Percentiles rank a stretch among this genome's conserved stretches.
Conservation (phyloP, 2,113 vertebrate genomes). For the Eublepharis macularius region DNA sequence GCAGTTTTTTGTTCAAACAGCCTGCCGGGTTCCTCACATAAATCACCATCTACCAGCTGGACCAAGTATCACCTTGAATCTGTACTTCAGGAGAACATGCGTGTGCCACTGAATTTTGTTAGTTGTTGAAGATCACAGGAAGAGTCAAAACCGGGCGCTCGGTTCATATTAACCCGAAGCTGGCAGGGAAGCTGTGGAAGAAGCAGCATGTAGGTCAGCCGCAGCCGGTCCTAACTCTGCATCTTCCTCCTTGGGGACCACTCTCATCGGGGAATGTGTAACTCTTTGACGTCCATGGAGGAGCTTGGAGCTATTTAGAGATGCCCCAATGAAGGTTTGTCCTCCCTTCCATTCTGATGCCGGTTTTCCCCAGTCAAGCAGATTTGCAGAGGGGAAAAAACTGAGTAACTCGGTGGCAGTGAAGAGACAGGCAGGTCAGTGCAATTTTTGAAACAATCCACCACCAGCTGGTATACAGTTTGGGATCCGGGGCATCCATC, state of each 20-base stretch:
- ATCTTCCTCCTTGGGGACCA: not conserved
- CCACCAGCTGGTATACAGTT: not conserved
- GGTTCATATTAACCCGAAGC: not conserved
- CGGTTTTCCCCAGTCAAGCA: not conserved
- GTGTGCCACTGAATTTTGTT: constrained; percentile 9
- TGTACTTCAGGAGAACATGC: not conserved
- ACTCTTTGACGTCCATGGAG: constrained; percentile 17
- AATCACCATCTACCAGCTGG: not conserved
- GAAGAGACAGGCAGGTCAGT: constrained; percentile 35
- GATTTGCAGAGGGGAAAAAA: not conserved
- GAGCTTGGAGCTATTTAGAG: not conserved
- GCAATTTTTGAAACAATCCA: constrained; percentile 1
- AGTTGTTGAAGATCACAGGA: not conserved
- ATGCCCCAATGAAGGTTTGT: not conserved
- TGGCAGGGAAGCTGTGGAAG: constrained; percentile 8
- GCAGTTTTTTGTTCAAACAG: not conserved
- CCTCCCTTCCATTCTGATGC: not conserved
- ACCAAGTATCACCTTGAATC: constrained; percentile 3
- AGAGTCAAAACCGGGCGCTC: not conserved
- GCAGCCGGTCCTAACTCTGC: constrained; percentile 3
- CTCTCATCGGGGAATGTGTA: constrained; percentile 10
- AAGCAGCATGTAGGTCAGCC: constrained; percentile 3
- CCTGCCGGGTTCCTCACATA: not conserved
- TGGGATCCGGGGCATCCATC: constrained; percentile 30
- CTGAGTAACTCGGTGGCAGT: not conserved